A percentile compares a stretch with the other conserved stretches of the same genome.
phyloP scores from a whole-genome alignment of 2,113 vertebrate genomes.

The Siphamia tubifer region DNA sequence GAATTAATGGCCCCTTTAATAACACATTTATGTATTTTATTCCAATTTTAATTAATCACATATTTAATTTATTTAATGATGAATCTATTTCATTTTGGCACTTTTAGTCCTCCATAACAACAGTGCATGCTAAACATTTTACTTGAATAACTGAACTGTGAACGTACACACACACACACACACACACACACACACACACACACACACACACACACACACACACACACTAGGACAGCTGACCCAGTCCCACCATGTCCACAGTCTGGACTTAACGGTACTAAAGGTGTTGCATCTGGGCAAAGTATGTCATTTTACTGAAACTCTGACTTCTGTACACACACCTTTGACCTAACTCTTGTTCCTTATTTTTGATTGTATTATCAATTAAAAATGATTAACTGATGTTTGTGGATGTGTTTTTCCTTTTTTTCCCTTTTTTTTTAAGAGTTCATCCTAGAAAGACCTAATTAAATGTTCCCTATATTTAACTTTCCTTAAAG shows the following conservation, averaged over 20 bases:
- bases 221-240: not conserved
- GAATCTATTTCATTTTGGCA: too few relatives aligned
- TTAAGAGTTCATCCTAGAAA: not conserved
- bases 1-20: too few relatives aligned
- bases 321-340: conserved; percentile 1
- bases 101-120: too few relatives aligned
- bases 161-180: too few relatives aligned
- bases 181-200: too few relatives aligned
- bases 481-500: too few relatives aligned
- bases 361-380: conserved; percentile 49
- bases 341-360: conserved; percentile 40
- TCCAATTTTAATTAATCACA: too few relatives aligned
- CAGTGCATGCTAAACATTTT: conserved; percentile 8
- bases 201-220: too few relatives aligned
- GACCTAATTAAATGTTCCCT: too few relatives aligned
- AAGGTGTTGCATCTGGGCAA: not conserved
- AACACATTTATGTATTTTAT: too few relatives aligned
- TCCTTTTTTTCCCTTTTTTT: too few relatives aligned
- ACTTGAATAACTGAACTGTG: conserved; percentile 41
- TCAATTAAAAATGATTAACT: conserved; percentile 67
- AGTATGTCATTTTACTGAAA: conserved; percentile 21
- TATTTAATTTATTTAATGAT: too few relatives aligned
- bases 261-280: not conserved
- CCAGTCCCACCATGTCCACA: not conserved
- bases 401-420: not conserved